phyloP scores from a whole-genome alignment of 2,113 vertebrate genomes.

The Pyxicephalus adspersus region DNA sequence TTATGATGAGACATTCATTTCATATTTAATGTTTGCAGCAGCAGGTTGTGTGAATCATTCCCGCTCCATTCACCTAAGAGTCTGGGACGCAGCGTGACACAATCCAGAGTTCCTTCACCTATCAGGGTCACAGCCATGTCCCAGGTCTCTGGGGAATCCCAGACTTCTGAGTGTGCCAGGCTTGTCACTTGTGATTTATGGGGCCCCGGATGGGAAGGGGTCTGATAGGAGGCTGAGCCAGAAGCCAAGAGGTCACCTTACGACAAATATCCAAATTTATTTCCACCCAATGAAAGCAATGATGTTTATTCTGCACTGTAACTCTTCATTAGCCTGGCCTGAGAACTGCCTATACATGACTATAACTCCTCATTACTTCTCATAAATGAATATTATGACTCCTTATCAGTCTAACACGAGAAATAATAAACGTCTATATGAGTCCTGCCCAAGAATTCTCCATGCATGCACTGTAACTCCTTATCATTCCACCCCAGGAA shows the following conservation, averaged over 20 bases:
- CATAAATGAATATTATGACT: too few species aligned
- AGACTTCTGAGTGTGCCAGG: neutral
- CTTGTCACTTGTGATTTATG: slow-evolving; percentile 31
- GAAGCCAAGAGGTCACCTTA: neutral
- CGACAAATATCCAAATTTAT: neutral
- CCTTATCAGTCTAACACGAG: neutral
- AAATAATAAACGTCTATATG: too few species aligned
- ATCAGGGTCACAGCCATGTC: neutral
- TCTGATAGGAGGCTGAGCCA: neutral
- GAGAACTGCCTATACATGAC: too few species aligned
- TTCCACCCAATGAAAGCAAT: neutral
- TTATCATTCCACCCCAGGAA: too few species aligned
- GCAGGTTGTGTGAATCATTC: too few species aligned
- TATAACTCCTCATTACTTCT: too few species aligned
- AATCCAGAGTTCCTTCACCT: neutral
- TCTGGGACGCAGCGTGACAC: neutral
- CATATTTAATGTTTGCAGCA: too few species aligned
- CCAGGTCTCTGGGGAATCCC: neutral
- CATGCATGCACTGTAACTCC: too few species aligned
- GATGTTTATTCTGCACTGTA: neutral
- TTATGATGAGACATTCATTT: too few species aligned
- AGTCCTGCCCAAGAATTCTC: neutral
- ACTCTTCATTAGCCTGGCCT: too few species aligned
- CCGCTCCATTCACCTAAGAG: neutral
- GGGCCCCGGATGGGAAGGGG: neutral